Percentiles rank a stretch among this genome's conserved stretches.
These are phyloP conservation scores for Oikopleura dioica DNA, from an alignment of 23 tunicate species.

Conservation along the genomic window DNA sequence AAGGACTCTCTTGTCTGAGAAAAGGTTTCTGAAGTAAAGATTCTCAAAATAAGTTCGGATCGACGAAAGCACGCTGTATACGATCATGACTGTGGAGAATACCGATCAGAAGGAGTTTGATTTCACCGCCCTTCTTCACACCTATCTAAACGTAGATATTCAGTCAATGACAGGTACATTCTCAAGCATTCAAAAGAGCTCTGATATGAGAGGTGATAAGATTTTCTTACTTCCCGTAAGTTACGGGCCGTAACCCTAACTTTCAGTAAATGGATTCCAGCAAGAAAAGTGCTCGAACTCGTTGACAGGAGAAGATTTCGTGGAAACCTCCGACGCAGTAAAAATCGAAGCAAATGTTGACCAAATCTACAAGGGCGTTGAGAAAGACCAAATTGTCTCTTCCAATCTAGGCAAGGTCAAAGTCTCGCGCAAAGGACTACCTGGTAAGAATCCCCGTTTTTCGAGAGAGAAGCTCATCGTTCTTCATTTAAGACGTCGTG, in stretches of 20 bases:
- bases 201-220: too few species aligned
- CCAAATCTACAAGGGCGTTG: conserved; percentile 27
- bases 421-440: conserved; percentile 27
- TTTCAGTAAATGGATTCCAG: neutral
- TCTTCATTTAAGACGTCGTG: conserved; percentile 25
- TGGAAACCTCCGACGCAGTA: conserved; percentile 22
- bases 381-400: conserved; percentile 21
- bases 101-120: conserved; percentile 36
- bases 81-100: conserved; percentile 29
- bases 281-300: neutral
- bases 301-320: conserved; percentile 4
- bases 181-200: too few species aligned
- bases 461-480: too few species aligned
- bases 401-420: conserved; percentile 13
- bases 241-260: too few species aligned
- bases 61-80: conserved; percentile 14
- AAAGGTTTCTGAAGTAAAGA: too few species aligned
- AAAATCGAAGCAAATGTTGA: conserved; percentile 31
- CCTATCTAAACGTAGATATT: conserved; percentile 34
- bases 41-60: too few species aligned
- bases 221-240: too few species aligned
- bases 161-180: too few species aligned
- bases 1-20: too few species aligned
- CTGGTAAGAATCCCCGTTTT: conserved; percentile 69
- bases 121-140: conserved; percentile 74